Evolutionary conservation across 2,888 invertebrate genomes (phyloP).

Genomic region (Aquatica leii): DNA sequence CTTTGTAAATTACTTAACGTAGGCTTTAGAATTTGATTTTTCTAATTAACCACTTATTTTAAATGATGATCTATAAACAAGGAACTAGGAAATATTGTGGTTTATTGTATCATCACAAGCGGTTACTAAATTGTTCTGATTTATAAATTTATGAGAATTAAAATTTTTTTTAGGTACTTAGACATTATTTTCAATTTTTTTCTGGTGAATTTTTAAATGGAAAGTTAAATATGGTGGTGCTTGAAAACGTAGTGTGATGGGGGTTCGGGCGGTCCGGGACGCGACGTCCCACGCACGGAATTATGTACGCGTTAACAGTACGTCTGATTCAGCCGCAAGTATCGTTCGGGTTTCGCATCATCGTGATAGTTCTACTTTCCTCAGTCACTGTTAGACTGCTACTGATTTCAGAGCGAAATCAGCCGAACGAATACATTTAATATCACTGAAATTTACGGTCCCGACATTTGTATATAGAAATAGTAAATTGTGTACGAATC

Average conservation of each 20-base stretch:
- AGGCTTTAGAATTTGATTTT: not conserved
- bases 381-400: conserved; percentile 30
- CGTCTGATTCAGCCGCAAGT: conserved; percentile 45
- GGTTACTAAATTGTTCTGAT: no score
- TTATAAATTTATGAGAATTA: no score
- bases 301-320: conserved; percentile 44
- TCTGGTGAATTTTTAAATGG: not conserved
- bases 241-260: conserved; percentile 3
- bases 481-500: conserved; percentile 59
- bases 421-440: conserved; percentile 40
- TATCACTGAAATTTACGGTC: conserved; percentile 53
- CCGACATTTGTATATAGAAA: conserved; percentile 58
- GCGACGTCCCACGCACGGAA: conserved; percentile 48
- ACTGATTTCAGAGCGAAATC: conserved; percentile 35
- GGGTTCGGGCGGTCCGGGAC: conserved; percentile 32
- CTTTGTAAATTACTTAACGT: not conserved
- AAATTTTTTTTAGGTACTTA: no score
- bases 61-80: not conserved
- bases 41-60: not conserved
- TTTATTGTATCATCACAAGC: no score
- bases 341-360: conserved; percentile 33
- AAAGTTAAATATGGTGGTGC: not conserved
- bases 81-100: conserved; percentile 8
- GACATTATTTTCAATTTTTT: no score
- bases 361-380: conserved; percentile 30